These are phyloP conservation scores for Allophyes oxyacanthae DNA, from an alignment of 2,888 invertebrate species.

Conservation along the genomic window DNA sequence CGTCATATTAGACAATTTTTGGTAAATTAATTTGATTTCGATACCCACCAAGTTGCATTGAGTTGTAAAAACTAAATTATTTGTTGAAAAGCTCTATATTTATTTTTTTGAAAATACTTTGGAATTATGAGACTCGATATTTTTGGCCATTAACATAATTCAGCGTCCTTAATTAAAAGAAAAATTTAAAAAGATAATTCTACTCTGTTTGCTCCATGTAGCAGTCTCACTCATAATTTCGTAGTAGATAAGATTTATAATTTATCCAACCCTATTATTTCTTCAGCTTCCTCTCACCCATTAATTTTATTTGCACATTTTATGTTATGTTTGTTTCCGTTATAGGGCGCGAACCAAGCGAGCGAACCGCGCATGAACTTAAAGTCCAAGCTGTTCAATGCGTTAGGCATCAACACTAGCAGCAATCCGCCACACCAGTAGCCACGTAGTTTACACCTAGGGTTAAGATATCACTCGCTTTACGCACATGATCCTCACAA, in stretches of 20 bases:
- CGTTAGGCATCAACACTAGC: slow-evolving; percentile 93
- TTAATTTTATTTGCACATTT: slow-evolving; percentile 75
- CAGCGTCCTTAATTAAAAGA: no score
- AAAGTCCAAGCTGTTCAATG: slow-evolving; percentile 96
- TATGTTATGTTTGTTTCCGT: slow-evolving; percentile 85
- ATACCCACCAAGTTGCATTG: no score
- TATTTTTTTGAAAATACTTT: no score
- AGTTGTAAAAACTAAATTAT: no score
- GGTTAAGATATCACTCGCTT: slow-evolving; percentile 59
- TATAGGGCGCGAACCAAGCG: slow-evolving; percentile 91
- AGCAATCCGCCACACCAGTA: slow-evolving; percentile 85
- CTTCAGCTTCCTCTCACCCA: slow-evolving; percentile 50
- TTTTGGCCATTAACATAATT: no score
- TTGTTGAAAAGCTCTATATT: no score
- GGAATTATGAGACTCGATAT: no score
- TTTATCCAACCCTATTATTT: slow-evolving; percentile 21
- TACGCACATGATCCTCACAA: slow-evolving; percentile 52
- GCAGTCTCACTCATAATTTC: slow-evolving; percentile 2
- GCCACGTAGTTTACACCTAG: slow-evolving; percentile 63
- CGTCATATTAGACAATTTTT: neutral
- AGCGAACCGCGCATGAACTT: slow-evolving; percentile 93
- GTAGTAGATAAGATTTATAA: slow-evolving; percentile 2
- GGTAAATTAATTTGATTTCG: no score
- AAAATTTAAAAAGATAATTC: no score
- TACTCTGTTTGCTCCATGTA: no score